Percentiles rank a stretch among this genome's conserved stretches.
phyloP scores from a whole-genome alignment of 1,140 invertebrate species.

The Drosophila bocki region DNA sequence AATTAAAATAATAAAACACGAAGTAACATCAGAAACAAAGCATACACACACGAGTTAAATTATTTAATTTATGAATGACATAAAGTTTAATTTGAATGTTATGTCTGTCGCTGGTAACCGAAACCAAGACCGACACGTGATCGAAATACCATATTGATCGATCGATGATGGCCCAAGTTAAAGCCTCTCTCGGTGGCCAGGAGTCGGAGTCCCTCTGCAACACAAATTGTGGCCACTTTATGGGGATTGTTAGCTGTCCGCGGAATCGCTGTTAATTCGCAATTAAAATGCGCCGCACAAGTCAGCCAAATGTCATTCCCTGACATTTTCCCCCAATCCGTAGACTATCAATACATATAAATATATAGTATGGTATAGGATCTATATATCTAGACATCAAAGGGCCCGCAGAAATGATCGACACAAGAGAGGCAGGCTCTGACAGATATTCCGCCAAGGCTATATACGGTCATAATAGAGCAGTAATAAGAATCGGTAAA shows the following conservation, averaged over 20 bases:
- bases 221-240: constrained; percentile 69
- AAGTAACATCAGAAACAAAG: constrained; percentile 24
- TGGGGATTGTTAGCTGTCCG: constrained; percentile 75
- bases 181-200: neutral
- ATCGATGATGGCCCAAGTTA: constrained; percentile 1
- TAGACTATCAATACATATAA: constrained; percentile 24
- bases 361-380: neutral
- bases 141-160: constrained; percentile 54
- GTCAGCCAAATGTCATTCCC: constrained; percentile 58
- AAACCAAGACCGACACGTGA: constrained; percentile 61
- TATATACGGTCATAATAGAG: neutral
- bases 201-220: neutral
- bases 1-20: constrained; percentile 19
- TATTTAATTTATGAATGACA: constrained; percentile 73
- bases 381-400: constrained; percentile 13
- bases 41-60: constrained; percentile 12
- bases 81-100: constrained; percentile 83
- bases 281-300: constrained; percentile 78
- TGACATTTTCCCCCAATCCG: constrained; percentile 44
- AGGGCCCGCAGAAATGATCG: constrained; percentile 8
- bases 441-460: constrained; percentile 22
- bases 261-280: constrained; percentile 69
- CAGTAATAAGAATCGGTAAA: neutral
- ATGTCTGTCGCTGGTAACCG: constrained; percentile 59
- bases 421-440: constrained; percentile 12